These are phyloP conservation scores for Chloroceryle amazona DNA, from an alignment of 2,797 vertebrate species.

Conservation along the genomic window DNA sequence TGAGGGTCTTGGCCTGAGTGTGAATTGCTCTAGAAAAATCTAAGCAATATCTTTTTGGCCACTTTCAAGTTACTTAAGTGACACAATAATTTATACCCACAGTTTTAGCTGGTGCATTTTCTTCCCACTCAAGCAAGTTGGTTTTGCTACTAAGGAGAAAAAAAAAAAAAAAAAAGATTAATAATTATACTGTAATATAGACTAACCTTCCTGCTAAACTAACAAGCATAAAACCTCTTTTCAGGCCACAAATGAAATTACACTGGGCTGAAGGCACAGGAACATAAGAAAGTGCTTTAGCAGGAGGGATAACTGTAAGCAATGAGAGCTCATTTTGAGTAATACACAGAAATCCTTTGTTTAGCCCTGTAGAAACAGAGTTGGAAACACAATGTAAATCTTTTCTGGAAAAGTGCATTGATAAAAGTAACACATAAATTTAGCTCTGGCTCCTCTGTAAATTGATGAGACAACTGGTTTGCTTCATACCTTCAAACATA, in stretches of 20 bases:
- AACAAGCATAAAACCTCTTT: conserved; percentile 15
- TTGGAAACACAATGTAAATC: conserved; percentile 59
- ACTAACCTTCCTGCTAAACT: conserved; percentile 11
- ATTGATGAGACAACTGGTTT: conserved; percentile 53
- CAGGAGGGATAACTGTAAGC: conserved; percentile 57
- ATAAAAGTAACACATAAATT: conserved; percentile 59
- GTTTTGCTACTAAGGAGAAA: neutral
- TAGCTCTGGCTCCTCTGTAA: conserved; percentile 29
- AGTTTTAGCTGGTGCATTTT: conserved; percentile 21
- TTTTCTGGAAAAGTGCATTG: conserved; percentile 20
- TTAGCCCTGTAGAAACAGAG: conserved; percentile 70
- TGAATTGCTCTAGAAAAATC: conserved; percentile 45
- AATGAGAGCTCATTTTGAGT: conserved; percentile 67
- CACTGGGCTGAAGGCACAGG: conserved; percentile 38
- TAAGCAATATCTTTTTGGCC: conserved; percentile 23
- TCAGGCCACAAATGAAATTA: conserved; percentile 53
- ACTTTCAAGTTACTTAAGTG: conserved; percentile 19
- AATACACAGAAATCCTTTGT: conserved; percentile 68
- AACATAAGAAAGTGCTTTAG: neutral
- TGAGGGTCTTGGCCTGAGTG: neutral
- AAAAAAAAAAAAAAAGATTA: neutral
- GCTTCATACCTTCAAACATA: neutral
- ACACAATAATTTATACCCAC: conserved; percentile 3
- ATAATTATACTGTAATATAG: conserved; percentile 34
- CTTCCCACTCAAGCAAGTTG: neutral